Base-by-base conservation (phyloP, 2,797 vertebrate species). In the Tachyglossus aculeatus region DNA sequence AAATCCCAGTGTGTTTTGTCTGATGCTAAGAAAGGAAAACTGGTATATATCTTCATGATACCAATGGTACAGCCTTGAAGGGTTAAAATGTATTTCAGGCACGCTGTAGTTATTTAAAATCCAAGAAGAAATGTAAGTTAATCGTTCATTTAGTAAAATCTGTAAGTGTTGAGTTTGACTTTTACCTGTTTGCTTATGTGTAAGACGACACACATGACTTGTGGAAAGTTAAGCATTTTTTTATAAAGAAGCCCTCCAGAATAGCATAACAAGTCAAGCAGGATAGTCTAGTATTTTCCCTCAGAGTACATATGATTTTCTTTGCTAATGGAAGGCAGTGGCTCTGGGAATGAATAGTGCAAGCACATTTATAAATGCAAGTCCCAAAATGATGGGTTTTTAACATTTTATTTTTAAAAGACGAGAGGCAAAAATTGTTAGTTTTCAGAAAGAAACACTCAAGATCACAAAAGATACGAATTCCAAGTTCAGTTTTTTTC, bases 401-500 rank as follows among this genome's bases (percentile, higher is more conserved):
- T n/a, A n/a, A n/a, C n/a, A n/a, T n/a, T n/a, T n/a, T n/a, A n/a
- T n/a, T n/a, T n/a, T n/a, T n/a, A n/a, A n/a, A n/a, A n/a, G 74
- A 21, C 55, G 33, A 4, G 43, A 71, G 63, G 15, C 61, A 41
- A 16, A 74, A 81, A 39, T 56, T 50, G 43, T 11, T 34, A 57
- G 33, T 66, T 75, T 84, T 39, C 13, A 51, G 2, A 3, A 19
- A 37, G 31, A 41, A 14, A 18, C 32, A 39, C 29, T 15, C n/a
- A 37, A 39, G n/a, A 11, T 21, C 32, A 60, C 9, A 47, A 38
- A 32, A 19, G 18, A 81, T 41, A 84, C 41, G 78, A 80, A 87
- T 78, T 70, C 31, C 68, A 70, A 33, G 33, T 71, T 74, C 77
- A 81, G 84, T 68, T 82, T 81, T 48, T 52, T 79, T 73, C 80